Evolutionary conservation across 1,140 invertebrate genomes (phyloP).

Genomic region (Nasonia giraulti): DNA sequence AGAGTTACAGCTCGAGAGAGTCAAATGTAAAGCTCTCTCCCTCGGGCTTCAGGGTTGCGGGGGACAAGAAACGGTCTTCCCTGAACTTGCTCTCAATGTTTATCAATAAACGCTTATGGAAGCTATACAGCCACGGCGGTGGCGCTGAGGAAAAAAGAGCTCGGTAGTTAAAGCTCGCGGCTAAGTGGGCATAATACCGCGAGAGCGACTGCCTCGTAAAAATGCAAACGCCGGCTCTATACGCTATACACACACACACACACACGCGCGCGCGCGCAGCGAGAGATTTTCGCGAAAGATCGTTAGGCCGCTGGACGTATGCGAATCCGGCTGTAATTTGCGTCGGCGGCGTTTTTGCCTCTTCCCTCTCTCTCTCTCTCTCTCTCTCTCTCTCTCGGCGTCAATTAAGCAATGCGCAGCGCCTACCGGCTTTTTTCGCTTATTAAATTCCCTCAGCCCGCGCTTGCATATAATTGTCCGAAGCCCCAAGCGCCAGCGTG

Average conservation of each 20-base stretch:
- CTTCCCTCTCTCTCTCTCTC: not conserved
- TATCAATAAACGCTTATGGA: constrained; percentile 37
- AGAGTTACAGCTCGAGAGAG: too few species aligned
- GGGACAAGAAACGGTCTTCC: not conserved
- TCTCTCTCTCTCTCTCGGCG: not conserved
- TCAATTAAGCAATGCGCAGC: constrained; percentile 24
- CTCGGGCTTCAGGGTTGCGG: too few species aligned
- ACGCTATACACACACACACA: not conserved
- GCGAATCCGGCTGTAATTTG: not conserved
- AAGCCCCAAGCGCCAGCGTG: not conserved
- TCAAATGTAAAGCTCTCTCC: not conserved
- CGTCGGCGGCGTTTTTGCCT: constrained; percentile 25
- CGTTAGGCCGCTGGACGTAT: not conserved
- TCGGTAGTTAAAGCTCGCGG: not conserved
- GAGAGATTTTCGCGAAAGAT: constrained; percentile 8
- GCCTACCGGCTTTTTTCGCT: constrained; percentile 31
- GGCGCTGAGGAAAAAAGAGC: not conserved
- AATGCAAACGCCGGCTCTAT: not conserved
- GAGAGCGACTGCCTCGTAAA: constrained; percentile 34
- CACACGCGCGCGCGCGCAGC: not conserved
- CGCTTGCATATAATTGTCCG: not conserved
- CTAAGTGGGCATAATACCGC: constrained; percentile 22
- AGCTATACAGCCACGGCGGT: not conserved
- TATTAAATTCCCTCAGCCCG: constrained; percentile 12
- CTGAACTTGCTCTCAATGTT: constrained; percentile 26